These are phyloP conservation scores for Troglohyphantes excavatus DNA, from an alignment of 2,888 invertebrate genomes.

Conservation along the genomic window DNA sequence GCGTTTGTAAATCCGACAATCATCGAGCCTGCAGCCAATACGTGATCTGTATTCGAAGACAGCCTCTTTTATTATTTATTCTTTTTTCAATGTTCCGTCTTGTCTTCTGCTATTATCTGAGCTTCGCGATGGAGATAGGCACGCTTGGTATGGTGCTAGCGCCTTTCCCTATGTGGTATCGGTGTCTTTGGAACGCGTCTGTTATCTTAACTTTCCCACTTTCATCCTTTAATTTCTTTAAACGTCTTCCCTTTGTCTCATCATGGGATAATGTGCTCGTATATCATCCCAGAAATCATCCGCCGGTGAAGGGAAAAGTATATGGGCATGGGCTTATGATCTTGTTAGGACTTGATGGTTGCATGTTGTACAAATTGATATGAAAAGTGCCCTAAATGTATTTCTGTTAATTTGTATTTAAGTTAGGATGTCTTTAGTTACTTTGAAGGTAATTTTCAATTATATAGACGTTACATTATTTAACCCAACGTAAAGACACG, in stretches of 20 bases:
- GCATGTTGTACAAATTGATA: no score
- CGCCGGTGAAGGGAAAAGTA: not conserved
- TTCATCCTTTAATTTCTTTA: constrained; percentile 1
- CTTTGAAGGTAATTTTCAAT: no score
- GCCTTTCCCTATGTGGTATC: not conserved
- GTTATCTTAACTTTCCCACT: constrained; percentile 40
- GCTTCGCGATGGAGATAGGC: constrained; percentile 37
- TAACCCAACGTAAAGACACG: no score
- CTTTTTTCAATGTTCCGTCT: not conserved
- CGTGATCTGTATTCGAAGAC: constrained; percentile 65
- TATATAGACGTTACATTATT: no score
- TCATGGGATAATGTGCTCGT: not conserved
- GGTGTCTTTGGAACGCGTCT: not conserved
- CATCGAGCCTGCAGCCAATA: constrained; percentile 57
- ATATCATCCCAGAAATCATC: not conserved
- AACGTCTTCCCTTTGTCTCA: no score
- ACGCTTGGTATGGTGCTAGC: constrained; percentile 44
- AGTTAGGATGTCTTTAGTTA: no score
- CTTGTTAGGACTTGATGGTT: no score
- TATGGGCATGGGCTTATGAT: not conserved
- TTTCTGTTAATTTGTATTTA: no score
- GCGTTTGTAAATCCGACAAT: constrained; percentile 64
- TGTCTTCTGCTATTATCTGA: constrained; percentile 29
- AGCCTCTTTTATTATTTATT: not conserved
- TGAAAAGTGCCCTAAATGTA: no score